Evolutionary conservation across 2,888 invertebrate genomes (phyloP).

Genomic region (Magallana nippona): DNA sequence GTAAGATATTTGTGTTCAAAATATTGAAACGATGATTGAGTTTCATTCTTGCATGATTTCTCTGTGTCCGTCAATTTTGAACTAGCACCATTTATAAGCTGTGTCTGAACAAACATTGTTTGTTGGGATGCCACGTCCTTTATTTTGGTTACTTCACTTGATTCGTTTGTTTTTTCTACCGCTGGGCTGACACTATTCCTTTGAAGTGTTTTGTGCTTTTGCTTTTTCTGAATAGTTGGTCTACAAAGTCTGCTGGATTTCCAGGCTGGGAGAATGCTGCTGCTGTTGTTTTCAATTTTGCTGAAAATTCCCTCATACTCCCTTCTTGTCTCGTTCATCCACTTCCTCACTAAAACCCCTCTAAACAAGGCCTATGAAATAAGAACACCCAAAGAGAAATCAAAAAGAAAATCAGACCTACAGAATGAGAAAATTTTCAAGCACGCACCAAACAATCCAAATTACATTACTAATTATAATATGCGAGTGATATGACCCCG

Average conservation of each 20-base stretch:
- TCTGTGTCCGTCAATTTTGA: background rate
- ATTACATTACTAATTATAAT: no score
- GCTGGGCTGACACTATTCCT: background rate
- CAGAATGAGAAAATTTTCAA: no score
- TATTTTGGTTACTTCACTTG: background rate
- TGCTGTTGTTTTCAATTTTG: conserved; percentile 54
- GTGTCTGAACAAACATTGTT: background rate
- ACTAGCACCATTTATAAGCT: background rate
- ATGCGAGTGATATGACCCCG: no score
- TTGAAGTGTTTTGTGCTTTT: background rate
- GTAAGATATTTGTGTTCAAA: background rate
- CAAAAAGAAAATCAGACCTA: background rate
- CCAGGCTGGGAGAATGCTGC: conserved; percentile 49
- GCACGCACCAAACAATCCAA: no score
- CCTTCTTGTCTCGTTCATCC: conserved; percentile 54
- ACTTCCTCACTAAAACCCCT: conserved; percentile 60
- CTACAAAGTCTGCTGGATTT: conserved; percentile 41
- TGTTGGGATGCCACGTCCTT: background rate
- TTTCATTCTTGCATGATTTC: background rate
- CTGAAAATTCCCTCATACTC: conserved; percentile 53
- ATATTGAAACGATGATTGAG: background rate
- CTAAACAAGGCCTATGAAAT: conserved; percentile 58
- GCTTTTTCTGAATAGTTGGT: conserved; percentile 47
- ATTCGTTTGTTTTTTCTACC: background rate
- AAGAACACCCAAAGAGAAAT: background rate